Percentiles rank a stretch among this genome's conserved stretches.
Conservation (phyloP, 2,797 vertebrate species). For the Hydrolagus colliei region DNA sequence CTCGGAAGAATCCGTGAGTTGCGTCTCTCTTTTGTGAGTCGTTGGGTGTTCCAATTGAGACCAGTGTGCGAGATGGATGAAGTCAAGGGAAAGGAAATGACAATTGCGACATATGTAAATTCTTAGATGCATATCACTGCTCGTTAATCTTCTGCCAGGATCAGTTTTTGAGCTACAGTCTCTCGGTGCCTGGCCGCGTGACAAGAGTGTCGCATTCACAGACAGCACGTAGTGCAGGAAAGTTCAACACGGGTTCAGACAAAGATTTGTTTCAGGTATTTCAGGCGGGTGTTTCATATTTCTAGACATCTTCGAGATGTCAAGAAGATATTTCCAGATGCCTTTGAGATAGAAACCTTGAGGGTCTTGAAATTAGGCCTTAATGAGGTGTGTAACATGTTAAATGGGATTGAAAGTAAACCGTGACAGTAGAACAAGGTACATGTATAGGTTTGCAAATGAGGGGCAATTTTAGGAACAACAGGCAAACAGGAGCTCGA, state of each 20-base stretch:
- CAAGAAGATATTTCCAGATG: too few relatives aligned
- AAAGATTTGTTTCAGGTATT: background rate
- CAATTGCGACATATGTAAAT: background rate
- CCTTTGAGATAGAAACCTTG: too few relatives aligned
- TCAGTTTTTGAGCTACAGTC: background rate
- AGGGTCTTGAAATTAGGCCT: background rate
- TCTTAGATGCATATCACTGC: background rate
- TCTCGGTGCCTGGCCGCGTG: background rate
- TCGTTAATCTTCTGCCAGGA: background rate
- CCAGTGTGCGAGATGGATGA: background rate
- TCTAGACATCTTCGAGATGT: too few relatives aligned
- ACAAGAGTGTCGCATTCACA: background rate
- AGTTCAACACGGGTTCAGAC: background rate
- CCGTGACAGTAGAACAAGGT: background rate
- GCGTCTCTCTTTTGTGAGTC: too few relatives aligned
- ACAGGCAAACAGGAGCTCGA: too few relatives aligned
- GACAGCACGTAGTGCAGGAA: background rate
- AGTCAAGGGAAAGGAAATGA: background rate
- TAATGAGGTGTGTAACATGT: background rate
- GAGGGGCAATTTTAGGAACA: background rate
- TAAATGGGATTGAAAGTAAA: background rate
- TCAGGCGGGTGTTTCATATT: too few relatives aligned
- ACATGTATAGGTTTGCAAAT: background rate
- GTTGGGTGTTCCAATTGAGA: background rate
- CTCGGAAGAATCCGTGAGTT: too few relatives aligned